A percentile compares a stretch with the other conserved stretches of the same genome.
Conservation (phyloP, 2,888 invertebrate species). For the Diploptera punctata region DNA sequence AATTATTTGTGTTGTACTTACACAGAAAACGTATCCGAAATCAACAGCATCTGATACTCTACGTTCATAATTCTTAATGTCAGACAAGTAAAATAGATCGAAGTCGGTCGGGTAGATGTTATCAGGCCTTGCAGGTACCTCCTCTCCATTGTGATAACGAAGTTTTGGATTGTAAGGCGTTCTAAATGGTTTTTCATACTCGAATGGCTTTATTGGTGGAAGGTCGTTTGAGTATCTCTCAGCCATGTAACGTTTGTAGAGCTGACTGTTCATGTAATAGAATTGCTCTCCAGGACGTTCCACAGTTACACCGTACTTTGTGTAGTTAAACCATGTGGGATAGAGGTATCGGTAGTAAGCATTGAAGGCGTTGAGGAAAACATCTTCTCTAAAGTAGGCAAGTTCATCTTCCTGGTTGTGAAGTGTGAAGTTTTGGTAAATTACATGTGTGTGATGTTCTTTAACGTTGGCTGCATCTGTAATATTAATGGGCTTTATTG, state of each 20-base stretch:
- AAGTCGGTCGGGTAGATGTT: background rate
- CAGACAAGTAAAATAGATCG: slow-evolving; percentile 48
- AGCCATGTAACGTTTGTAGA: slow-evolving; percentile 64
- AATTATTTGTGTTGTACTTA: too few relatives aligned
- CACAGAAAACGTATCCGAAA: slow-evolving; percentile 55
- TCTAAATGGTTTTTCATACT: slow-evolving; percentile 53
- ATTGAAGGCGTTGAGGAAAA: slow-evolving; percentile 66
- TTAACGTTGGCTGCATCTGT: slow-evolving; percentile 43
- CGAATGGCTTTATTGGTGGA: slow-evolving; percentile 67
- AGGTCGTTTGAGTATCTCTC: slow-evolving; percentile 75
- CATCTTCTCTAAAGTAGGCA: slow-evolving; percentile 76
- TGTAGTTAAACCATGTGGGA: slow-evolving; percentile 68
- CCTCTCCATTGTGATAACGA: slow-evolving; percentile 65
- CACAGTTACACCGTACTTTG: slow-evolving; percentile 59
- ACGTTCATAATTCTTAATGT: slow-evolving; percentile 46
- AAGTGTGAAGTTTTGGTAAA: slow-evolving; percentile 68
- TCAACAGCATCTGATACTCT: slow-evolving; percentile 52
- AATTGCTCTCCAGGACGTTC: slow-evolving; percentile 67
- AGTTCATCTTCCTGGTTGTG: slow-evolving; percentile 64
- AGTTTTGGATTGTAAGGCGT: slow-evolving; percentile 47
- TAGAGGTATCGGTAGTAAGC: slow-evolving; percentile 66
- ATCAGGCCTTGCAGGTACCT: slow-evolving; percentile 56
- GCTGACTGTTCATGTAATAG: slow-evolving; percentile 48
- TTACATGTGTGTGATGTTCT: slow-evolving; percentile 60
- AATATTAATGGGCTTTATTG: too few relatives aligned